Evolutionary conservation across 2,797 vertebrate species (phyloP), one percentile per base, ranked within the genome.

Genomic region (Liparis tanakae): DNA sequence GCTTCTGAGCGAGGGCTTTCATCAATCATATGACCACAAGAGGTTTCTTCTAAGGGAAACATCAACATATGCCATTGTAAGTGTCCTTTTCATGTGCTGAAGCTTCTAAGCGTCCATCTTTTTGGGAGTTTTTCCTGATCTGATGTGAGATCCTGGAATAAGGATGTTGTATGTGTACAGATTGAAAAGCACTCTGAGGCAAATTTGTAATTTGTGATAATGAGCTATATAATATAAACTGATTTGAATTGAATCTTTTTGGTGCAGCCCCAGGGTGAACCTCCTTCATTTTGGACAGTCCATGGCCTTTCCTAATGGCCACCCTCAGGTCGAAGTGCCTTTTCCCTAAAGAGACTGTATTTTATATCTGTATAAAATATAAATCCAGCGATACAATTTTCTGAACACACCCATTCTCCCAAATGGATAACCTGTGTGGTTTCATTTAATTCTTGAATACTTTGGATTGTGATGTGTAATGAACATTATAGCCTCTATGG

Each of bases 391-490:
- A 25, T 37, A 37, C 30, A 39, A 10, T 53, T 25, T 22, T 39
- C 8, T 10, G 3, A 7, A 5, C 20, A 22, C 18, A 44, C 33
- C 2, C 7, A 59, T 50, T 4, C n/a, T 17, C 13, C 17, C 18
- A 46, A 36, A 46, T 15, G 30, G 8, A 18, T 50, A 4, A 30
- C 33, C 25, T 46, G 7, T 0, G 2, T 37, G n/a, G 50, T 25
- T 59, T 46, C 18, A 65, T 36, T 34, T 20, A 14, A 15, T 55
- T 39, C 25, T 48, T 17, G 25, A 34, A 33, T 14, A 51, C 60
- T 60, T 46, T 61, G 17, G 48, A 58, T 50, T 51, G 36, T 30
- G 22, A 56, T 15, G 17, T 22, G 20, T 46, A 58, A 59, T 73
- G 7, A 46, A 14, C 20, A 44, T 10, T 37, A 7, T 10, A 10